These are phyloP conservation scores for Mustela lutreola DNA, from an alignment of 2,113 vertebrate genomes.

Conservation along the genomic window DNA sequence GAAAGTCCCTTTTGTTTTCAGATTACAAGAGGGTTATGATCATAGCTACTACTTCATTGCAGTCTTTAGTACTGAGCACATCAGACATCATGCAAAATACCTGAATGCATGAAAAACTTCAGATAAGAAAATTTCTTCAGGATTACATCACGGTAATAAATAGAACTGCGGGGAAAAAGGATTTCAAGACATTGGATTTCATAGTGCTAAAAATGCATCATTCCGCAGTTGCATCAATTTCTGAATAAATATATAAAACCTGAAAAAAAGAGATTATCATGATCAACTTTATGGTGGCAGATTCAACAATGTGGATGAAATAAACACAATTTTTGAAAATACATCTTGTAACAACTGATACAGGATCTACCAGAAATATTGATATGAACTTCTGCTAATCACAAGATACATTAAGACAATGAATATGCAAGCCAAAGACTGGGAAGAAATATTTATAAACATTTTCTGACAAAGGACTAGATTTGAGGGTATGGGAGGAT, in stretches of 20 bases:
- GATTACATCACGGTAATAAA: background rate
- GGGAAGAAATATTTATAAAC: background rate
- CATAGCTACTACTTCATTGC: background rate
- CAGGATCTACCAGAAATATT: background rate
- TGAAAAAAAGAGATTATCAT: background rate
- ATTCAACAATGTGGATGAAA: background rate
- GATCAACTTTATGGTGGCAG: background rate
- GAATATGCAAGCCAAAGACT: background rate
- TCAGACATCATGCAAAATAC: background rate
- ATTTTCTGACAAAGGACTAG: background rate
- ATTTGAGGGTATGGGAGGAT: background rate
- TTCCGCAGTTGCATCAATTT: slow-evolving; percentile 15
- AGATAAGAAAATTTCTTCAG: background rate
- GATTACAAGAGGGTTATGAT: background rate
- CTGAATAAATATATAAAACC: slow-evolving; percentile 66
- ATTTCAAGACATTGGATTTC: background rate
- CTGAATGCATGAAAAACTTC: background rate
- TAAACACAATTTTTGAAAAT: background rate
- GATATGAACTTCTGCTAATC: background rate
- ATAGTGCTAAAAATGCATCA: background rate
- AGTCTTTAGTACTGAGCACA: background rate
- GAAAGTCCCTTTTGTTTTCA: slow-evolving; percentile 89
- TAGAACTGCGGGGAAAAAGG: background rate
- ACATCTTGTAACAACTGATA: background rate
- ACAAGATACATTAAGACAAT: background rate